Evolutionary conservation across 1,140 invertebrate genomes (phyloP).

Genomic region (Drosophila busckii): DNA sequence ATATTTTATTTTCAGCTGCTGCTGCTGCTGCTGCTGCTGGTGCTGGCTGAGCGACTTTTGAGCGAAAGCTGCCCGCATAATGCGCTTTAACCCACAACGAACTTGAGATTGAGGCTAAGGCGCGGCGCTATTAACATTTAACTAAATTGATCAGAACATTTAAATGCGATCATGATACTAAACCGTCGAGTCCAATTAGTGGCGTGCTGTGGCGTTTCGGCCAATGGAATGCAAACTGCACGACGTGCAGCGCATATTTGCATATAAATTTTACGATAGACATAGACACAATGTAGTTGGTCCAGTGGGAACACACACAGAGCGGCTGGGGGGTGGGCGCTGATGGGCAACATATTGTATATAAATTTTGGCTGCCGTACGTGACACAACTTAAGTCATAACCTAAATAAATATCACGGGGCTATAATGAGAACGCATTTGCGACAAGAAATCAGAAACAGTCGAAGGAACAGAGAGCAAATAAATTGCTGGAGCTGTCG

Average conservation of each 20-base stretch:
- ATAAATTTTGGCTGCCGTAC: conserved; percentile 70
- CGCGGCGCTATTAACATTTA: conserved; percentile 68
- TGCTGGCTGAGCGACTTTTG: no score
- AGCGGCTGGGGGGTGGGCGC: conserved; percentile 32
- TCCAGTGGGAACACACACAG: conserved; percentile 24
- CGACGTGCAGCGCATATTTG: conserved; percentile 72
- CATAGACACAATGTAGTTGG: conserved; percentile 41
- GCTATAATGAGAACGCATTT: conserved; percentile 74
- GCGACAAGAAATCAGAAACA: conserved; percentile 58
- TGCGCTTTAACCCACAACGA: conserved; percentile 35
- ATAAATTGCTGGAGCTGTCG: no score
- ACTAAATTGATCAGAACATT: conserved; percentile 75
- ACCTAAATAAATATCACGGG: conserved; percentile 77
- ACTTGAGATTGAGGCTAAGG: conserved; percentile 35
- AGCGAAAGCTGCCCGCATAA: conserved; percentile 9
- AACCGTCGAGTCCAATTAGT: conserved; percentile 69
- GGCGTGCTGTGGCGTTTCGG: conserved; percentile 47
- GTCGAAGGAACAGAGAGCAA: conserved; percentile 8
- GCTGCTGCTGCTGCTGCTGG: no score
- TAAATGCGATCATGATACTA: conserved; percentile 68
- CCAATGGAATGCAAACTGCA: conserved; percentile 50
- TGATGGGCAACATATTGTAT: conserved; percentile 73
- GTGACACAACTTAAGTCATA: conserved; percentile 77
- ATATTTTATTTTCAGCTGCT: conserved; percentile 65
- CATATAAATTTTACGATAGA: conserved; percentile 62